Evolutionary conservation across 2,888 invertebrate genomes (phyloP).

Genomic region (Tortrix viridana): DNA sequence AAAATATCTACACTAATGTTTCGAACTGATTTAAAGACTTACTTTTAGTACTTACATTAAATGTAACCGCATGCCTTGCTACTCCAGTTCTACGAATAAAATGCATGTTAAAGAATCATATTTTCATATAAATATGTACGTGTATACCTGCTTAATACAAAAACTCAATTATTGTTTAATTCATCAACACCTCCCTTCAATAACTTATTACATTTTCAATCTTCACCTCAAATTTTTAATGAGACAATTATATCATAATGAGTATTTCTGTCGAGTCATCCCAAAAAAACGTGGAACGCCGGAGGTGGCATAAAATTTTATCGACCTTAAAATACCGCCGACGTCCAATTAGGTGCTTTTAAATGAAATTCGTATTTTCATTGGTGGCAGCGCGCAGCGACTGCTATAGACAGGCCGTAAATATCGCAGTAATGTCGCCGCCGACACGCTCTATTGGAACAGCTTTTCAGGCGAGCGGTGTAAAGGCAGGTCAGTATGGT

Average conservation of each 20-base stretch:
- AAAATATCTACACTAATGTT: constrained; percentile 26
- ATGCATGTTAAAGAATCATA: too few relatives aligned
- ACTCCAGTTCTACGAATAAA: too few relatives aligned
- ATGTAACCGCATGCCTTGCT: too few relatives aligned
- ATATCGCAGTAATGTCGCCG: constrained; percentile 39
- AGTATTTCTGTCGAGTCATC: constrained; percentile 6
- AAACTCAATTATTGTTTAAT: background rate
- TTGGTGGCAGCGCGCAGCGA: constrained; percentile 38
- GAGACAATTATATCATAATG: background rate
- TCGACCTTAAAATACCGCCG: constrained; percentile 35
- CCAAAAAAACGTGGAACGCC: constrained; percentile 10
- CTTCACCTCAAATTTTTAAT: constrained; percentile 6
- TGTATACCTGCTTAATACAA: too few relatives aligned
- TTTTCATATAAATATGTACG: too few relatives aligned
- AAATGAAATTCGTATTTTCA: constrained; percentile 41
- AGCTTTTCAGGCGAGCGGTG: constrained; percentile 7
- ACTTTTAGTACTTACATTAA: too few relatives aligned
- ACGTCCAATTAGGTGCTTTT: constrained; percentile 37
- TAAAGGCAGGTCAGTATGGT: too few relatives aligned
- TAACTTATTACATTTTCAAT: constrained; percentile 6
- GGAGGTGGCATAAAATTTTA: constrained; percentile 35
- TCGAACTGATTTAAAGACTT: background rate
- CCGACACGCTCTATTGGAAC: constrained; percentile 28
- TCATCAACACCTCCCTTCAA: background rate
- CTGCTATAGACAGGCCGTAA: constrained; percentile 45